Base-by-base conservation (phyloP, 2,797 vertebrate species). In the Phataginus tetradactyla region DNA sequence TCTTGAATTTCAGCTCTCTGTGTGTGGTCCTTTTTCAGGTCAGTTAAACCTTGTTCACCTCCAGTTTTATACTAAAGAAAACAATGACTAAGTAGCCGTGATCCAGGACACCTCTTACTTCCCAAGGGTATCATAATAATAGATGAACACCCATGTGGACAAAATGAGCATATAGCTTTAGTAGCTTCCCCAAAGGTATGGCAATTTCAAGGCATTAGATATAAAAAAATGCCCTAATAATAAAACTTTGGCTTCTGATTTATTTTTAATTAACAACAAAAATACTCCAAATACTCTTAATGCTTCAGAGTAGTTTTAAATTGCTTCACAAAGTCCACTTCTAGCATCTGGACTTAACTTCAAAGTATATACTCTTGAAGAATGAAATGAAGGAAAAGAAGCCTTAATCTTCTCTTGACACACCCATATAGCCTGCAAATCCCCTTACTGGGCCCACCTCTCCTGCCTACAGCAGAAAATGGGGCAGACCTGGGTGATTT, bases 181-280 rank as follows among this genome's bases (percentile, higher is more conserved):
- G 57, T 27, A 21, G 37, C 2, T 7, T 49, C 72, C 72, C 25
- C 20, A 55, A 69, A 61, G 2, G 7, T 17, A 6, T 1, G 37
- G 49, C 14, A 18, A 7, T 71, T 94, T 85, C 27, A 79, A 95
- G 59, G 27, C 74, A 32, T 39, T 45, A n/a, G 45, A 25, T 32
- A 72, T 14, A 64, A 95, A 92, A 94, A n/a, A 87, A 86, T 27
- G 68, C 66, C 34, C 61, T 63, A 39, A 55, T 53, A 32, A 53
- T 27, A 49, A 80, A 92, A 53, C 75, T 6, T 80, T 15, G 51
- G 27, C 37, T 85, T 95, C 92, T 0, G 0, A 29, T 66, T 49
- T 83, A 68, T 89, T 75, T 93, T 83, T 63, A 51, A 75, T 92
- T 74, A 91, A 93, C 20, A 49, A 8, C 68, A 42, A 88, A 92